phyloP scores from a whole-genome alignment of 2,797 vertebrate species.

The Todus mexicanus region DNA sequence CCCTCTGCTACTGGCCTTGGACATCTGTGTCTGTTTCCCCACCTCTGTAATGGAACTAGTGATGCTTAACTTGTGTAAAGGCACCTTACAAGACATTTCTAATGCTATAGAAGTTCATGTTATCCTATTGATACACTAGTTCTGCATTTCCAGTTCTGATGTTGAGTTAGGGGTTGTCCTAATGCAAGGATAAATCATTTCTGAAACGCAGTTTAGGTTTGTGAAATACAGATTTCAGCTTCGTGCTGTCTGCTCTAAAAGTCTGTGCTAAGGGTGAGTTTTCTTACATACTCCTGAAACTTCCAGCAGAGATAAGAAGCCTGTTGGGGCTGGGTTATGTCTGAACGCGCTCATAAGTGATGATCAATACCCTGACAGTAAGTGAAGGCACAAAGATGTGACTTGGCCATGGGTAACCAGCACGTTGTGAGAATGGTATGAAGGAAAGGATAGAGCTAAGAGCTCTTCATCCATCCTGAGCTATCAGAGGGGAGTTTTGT shows the following conservation, averaged over 20 bases:
- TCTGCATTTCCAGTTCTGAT: not conserved
- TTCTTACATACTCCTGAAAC: not conserved
- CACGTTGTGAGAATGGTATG: not conserved
- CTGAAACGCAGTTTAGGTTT: not conserved
- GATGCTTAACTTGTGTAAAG: not conserved
- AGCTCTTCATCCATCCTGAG: not conserved
- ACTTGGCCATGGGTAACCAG: not conserved
- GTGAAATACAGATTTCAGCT: not conserved
- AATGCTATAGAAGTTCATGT: not conserved
- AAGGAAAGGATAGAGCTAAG: too few relatives aligned
- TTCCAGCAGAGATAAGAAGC: not conserved
- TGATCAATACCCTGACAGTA: not conserved
- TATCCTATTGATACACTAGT: not conserved
- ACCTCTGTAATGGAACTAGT: not conserved
- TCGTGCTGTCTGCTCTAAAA: not conserved
- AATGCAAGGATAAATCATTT: not conserved
- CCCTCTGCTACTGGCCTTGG: not conserved
- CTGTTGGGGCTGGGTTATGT: not conserved
- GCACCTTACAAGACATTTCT: not conserved
- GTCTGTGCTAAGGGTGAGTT: not conserved
- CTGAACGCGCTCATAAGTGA: rapidly evolving
- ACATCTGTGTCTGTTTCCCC: not conserved
- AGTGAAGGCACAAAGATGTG: not conserved
- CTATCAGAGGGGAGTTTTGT: not conserved
- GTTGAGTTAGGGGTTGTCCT: not conserved